phyloP scores from a whole-genome alignment of 2,888 invertebrate species.

The Trypoxylon attenuatum region DNA sequence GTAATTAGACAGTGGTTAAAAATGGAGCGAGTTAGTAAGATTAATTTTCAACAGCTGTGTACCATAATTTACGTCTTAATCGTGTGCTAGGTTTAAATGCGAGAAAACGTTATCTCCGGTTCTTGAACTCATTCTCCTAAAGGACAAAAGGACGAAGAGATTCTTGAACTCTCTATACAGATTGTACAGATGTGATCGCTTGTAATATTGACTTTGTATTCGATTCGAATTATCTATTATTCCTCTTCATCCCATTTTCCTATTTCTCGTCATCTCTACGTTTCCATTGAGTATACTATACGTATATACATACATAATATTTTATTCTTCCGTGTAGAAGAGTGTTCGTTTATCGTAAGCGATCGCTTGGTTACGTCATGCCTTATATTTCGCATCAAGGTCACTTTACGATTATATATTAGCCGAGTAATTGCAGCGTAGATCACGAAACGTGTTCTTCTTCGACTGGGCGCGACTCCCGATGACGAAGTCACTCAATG shows the following conservation, averaged over 20 bases:
- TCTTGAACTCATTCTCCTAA: slow-evolving; percentile 7
- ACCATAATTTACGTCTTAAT: slow-evolving; percentile 27
- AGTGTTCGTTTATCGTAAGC: slow-evolving; percentile 18
- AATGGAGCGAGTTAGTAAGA: no score
- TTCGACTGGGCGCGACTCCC: no score
- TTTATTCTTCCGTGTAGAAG: slow-evolving; percentile 15
- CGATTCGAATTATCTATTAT: slow-evolving; percentile 7
- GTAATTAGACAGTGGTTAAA: slow-evolving; percentile 37
- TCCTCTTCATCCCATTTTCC: slow-evolving; percentile 3
- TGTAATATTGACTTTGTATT: neutral
- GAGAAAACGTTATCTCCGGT: slow-evolving; percentile 5
- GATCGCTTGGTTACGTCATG: slow-evolving; percentile 8
- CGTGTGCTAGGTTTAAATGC: slow-evolving; percentile 3
- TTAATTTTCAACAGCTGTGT: slow-evolving; percentile 33
- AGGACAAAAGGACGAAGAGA: slow-evolving; percentile 1
- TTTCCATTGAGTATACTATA: no score
- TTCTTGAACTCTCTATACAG: slow-evolving; percentile 9
- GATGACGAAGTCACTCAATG: neutral
- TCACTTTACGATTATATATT: neutral
- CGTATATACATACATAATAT: no score
- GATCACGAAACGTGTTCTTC: slow-evolving; percentile 1
- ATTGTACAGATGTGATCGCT: slow-evolving; percentile 36
- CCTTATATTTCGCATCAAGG: slow-evolving; percentile 1
- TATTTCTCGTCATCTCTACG: slow-evolving; percentile 22
- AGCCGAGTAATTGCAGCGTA: neutral